Base-by-base conservation (phyloP, 2,113 vertebrate genomes). In the Colossoma macropomum region DNA sequence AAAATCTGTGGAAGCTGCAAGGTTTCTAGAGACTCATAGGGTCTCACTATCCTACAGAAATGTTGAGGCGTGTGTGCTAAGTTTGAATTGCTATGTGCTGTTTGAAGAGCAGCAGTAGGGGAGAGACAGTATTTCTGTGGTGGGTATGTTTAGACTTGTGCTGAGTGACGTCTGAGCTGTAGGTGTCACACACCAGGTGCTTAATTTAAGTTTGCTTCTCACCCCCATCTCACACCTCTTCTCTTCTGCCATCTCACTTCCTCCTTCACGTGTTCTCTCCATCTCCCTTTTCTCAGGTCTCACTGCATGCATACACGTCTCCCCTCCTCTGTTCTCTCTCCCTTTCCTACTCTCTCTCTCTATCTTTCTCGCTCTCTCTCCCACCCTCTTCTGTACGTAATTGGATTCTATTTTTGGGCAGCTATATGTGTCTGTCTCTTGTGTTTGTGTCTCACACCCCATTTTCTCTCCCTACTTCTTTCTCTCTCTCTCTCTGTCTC, bases 321-420 rank as follows among this genome's bases (percentile, higher is more conserved):
- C 79, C 84, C 59, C 32, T 32, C 76, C 41, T 45, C 5, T 45
- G 41, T 45, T 45, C 10, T 45, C 9, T 38, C 34, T 7, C 34
- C 34, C 34, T 38, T 38, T 66, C 77, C 77, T 60, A 32, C 41
- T 68, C 68, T 63, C 52, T 73, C 83, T 70, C 76, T 86, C 89
- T 87, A 82, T 87, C 85, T 89, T 91, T 90, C 90, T 87, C 88
- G 88, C 89, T 78, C 89, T 23, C 69, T 75, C 80, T 82, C 81
- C 80, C 41, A 9, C 69, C 80, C 80, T 82, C 81, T 80, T 80
- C 87, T 84, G 82, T 92, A 92, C 92, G 91, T 95, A 94, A 94
- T 95, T 94, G 93, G 93, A 93, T 94, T 94, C 93, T 95, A 95
- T 95, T 95, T 95, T 91, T 89, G 88, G 92, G 88, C 88, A 23